Percentiles rank a stretch among this genome's conserved stretches.
phyloP scores from a whole-genome alignment of 2,888 invertebrate genomes.

The Drosophila atripex region DNA sequence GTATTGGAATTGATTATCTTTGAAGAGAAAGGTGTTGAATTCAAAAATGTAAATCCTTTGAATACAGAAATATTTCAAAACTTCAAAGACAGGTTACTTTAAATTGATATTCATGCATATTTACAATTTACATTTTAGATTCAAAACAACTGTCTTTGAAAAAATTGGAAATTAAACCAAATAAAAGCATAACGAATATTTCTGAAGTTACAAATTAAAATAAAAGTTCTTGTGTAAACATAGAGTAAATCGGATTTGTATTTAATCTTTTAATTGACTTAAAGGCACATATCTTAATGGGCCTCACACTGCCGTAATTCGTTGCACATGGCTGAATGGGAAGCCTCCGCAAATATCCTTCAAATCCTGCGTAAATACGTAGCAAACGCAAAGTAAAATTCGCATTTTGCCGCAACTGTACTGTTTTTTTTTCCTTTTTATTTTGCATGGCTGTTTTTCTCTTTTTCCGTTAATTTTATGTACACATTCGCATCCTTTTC shows the following conservation, averaged over 20 bases:
- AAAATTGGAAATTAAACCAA: no score
- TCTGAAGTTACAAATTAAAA: neutral
- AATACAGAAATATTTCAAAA: no score
- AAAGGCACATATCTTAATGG: neutral
- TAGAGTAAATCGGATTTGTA: neutral
- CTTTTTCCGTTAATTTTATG: conserved; percentile 66
- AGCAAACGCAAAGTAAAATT: conserved; percentile 53
- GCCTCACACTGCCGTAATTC: neutral
- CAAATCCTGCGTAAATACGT: conserved; percentile 68
- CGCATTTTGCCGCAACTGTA: conserved; percentile 70
- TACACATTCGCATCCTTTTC: conserved; percentile 59
- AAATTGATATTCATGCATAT: no score
- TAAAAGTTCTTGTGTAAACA: neutral
- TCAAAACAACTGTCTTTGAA: no score
- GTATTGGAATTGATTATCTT: no score
- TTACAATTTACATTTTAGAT: no score
- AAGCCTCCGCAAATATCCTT: conserved; percentile 54
- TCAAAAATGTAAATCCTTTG: no score
- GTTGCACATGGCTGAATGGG: neutral
- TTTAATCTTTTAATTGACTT: conserved; percentile 1
- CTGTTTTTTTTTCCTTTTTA: conserved; percentile 54
- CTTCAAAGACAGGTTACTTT: no score
- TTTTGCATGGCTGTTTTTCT: conserved; percentile 35
- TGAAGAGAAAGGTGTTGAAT: no score
- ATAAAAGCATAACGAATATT: neutral